These are phyloP conservation scores for Epirrhoe alternata DNA, from an alignment of 2,888 invertebrate genomes.

Conservation along the genomic window DNA sequence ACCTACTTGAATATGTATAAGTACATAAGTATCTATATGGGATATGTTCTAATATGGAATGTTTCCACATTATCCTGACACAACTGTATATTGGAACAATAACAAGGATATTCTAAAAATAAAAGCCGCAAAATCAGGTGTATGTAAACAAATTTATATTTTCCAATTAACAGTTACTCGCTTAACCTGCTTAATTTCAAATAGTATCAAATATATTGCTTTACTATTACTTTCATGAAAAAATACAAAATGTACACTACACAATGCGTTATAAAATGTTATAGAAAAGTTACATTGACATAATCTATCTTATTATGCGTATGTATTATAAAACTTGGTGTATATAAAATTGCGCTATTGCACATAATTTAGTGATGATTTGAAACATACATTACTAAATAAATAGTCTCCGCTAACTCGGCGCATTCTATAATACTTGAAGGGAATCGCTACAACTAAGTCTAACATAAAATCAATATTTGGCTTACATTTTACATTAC, in stretches of 20 bases:
- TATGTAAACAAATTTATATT: constrained; percentile 82
- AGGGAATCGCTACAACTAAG: constrained; percentile 74
- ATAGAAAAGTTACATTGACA: constrained; percentile 79
- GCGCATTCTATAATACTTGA: constrained; percentile 79
- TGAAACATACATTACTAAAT: constrained; percentile 63
- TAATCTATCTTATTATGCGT: constrained; percentile 76
- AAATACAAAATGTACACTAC: constrained; percentile 82
- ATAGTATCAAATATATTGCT: constrained; percentile 83
- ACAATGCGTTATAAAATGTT: constrained; percentile 70
- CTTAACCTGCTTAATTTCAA: constrained; percentile 72
- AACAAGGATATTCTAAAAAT: constrained; percentile 46
- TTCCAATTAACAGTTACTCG: constrained; percentile 71
- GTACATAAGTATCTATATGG: background rate
- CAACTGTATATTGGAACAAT: background rate
- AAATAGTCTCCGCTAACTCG: constrained; percentile 74
- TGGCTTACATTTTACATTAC: constrained; percentile 84
- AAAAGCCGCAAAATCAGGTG: constrained; percentile 65
- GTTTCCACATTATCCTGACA: background rate
- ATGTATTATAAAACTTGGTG: constrained; percentile 59
- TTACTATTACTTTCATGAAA: constrained; percentile 74
- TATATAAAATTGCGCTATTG: constrained; percentile 44
- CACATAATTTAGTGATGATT: constrained; percentile 46
- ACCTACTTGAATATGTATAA: background rate
- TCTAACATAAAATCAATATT: constrained; percentile 83
- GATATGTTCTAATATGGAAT: background rate